Evolutionary conservation across 2,888 invertebrate species (phyloP).

Genomic region (Iphiclides podalirius): DNA sequence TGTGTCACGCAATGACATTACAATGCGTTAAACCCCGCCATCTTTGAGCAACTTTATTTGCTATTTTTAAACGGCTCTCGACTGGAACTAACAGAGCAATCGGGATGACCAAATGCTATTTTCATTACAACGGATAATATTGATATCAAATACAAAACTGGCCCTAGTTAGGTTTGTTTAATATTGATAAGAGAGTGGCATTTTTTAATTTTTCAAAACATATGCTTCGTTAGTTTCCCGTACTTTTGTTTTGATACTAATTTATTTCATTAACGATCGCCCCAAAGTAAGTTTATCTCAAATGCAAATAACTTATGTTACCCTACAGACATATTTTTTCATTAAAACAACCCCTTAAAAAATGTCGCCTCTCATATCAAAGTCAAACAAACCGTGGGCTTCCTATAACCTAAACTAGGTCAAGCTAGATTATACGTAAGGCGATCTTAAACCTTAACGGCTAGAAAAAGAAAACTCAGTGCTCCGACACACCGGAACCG

Average conservation of each 20-base stretch:
- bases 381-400: slow-evolving; percentile 11
- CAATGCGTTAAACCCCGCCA: neutral
- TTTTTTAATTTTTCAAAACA: no score
- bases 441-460: slow-evolving; percentile 14
- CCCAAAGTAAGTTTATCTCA: no score
- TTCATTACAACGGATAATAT: slow-evolving; percentile 3
- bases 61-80: neutral
- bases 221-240: no score
- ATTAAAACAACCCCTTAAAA: no score
- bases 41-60: slow-evolving; percentile 11
- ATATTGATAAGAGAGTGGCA: no score
- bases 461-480: slow-evolving; percentile 13
- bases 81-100: neutral
- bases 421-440: slow-evolving; percentile 8
- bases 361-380: neutral
- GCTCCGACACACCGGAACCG: slow-evolving; percentile 3
- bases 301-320: no score
- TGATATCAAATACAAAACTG: slow-evolving; percentile 8
- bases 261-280: no score
- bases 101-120: slow-evolving; percentile 9
- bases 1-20: slow-evolving; percentile 8
- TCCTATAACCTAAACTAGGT: slow-evolving; percentile 1
- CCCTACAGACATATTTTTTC: no score
- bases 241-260: no score
- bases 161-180: neutral